phyloP scores from a whole-genome alignment of 2,113 vertebrate species.

The Origma solitaria region DNA sequence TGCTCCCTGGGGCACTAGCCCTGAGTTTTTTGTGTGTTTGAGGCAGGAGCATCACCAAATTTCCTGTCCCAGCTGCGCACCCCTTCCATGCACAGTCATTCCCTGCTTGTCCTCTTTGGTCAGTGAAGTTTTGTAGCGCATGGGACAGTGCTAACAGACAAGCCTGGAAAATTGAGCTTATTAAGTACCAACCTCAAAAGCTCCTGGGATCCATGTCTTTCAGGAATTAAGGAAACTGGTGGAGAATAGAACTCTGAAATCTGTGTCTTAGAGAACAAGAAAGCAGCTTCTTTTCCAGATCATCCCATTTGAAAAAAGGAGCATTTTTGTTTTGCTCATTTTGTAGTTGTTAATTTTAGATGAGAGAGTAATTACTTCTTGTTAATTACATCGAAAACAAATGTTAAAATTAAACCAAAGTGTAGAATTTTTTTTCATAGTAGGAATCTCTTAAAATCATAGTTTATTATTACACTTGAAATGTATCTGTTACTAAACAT shows the following conservation, averaged over 20 bases:
- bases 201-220: not conserved
- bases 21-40: not conserved
- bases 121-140: not conserved
- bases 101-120: not conserved
- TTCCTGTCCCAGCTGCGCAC: accelerated
- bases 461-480: not conserved
- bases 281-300: not conserved
- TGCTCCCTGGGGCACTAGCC: not conserved
- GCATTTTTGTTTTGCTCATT: not conserved
- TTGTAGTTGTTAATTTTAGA: not conserved
- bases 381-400: not conserved
- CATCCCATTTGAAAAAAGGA: not conserved
- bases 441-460: not conserved
- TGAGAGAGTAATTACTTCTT: not conserved
- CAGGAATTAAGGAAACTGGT: not conserved
- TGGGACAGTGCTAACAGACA: not conserved
- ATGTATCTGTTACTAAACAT: not conserved
- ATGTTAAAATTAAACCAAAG: not conserved
- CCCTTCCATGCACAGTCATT: accelerated
- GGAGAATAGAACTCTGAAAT: not conserved
- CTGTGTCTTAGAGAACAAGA: not conserved
- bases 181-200: not conserved
- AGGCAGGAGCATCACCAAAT: not conserved
- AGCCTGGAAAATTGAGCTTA: not conserved
- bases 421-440: not conserved